phyloP scores from a whole-genome alignment of 2,113 vertebrate species.

The Syngnathus typhle region DNA sequence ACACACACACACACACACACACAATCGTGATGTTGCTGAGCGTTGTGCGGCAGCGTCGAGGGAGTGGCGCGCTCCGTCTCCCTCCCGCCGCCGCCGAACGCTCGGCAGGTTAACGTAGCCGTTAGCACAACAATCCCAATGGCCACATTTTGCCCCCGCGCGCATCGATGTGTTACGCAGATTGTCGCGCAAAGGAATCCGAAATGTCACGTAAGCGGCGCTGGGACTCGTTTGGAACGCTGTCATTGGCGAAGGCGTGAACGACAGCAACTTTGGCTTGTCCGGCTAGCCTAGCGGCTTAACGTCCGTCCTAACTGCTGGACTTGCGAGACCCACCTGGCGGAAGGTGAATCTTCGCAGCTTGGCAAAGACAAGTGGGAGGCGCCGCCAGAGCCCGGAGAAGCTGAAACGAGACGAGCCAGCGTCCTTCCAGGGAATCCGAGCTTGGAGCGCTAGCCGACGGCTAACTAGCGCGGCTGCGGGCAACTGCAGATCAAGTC shows the following conservation, averaged over 20 bases:
- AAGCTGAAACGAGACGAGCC: background rate
- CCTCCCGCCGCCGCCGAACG: too few relatives aligned
- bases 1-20: too few relatives aligned
- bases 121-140: constrained; percentile 17
- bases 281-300: background rate
- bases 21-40: background rate
- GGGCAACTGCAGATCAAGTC: background rate
- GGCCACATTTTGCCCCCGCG: background rate
- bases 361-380: background rate
- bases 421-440: background rate
- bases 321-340: background rate
- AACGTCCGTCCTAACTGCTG: background rate
- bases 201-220: background rate
- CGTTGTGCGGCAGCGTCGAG: constrained; percentile 23
- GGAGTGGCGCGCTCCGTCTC: constrained; percentile 55
- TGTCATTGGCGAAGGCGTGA: background rate
- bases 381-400: background rate
- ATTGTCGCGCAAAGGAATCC: too few relatives aligned
- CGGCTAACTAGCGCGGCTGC: background rate
- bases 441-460: background rate
- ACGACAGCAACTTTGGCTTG: background rate
- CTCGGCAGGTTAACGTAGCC: constrained; percentile 37
- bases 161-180: background rate
- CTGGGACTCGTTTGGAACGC: background rate
- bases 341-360: background rate